Conservation (phyloP, 2,888 invertebrate genomes). For the Cantharis rufa region DNA sequence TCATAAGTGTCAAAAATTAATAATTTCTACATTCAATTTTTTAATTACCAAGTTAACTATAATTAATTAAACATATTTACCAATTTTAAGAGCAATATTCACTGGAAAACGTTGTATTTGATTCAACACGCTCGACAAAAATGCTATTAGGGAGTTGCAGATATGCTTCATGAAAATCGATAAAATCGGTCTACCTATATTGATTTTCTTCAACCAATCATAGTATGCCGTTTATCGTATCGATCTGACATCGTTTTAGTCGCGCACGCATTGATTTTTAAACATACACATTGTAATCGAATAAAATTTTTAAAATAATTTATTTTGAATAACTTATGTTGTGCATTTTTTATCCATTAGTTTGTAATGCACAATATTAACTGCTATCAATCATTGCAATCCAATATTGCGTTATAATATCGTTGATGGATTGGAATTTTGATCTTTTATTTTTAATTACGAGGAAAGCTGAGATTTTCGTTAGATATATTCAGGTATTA, state of each 20-base stretch:
- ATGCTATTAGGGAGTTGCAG: slow-evolving; percentile 20
- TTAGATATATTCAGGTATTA: neutral
- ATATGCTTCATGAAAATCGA: slow-evolving; percentile 64
- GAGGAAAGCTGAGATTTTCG: neutral
- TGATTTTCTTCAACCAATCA: slow-evolving; percentile 71
- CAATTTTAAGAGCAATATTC: neutral
- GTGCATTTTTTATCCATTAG: neutral
- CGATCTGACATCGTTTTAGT: slow-evolving; percentile 61
- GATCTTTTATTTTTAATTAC: neutral
- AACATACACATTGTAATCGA: slow-evolving; percentile 1
- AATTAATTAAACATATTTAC: neutral
- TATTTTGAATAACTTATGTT: neutral
- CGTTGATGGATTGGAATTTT: neutral
- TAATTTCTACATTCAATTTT: neutral
- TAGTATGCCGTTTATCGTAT: slow-evolving; percentile 79
- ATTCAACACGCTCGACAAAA: slow-evolving; percentile 17
- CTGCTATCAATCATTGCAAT: neutral
- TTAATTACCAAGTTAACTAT: neutral
- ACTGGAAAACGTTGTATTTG: neutral
- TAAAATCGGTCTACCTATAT: slow-evolving; percentile 70
- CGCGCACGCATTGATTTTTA: slow-evolving; percentile 42
- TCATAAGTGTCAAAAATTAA: neutral
- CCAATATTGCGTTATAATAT: neutral
- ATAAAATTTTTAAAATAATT: slow-evolving; percentile 1
- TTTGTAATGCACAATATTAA: neutral